Base-by-base conservation (phyloP, 1,140 invertebrate species). In the Arctopsyche grandis region DNA sequence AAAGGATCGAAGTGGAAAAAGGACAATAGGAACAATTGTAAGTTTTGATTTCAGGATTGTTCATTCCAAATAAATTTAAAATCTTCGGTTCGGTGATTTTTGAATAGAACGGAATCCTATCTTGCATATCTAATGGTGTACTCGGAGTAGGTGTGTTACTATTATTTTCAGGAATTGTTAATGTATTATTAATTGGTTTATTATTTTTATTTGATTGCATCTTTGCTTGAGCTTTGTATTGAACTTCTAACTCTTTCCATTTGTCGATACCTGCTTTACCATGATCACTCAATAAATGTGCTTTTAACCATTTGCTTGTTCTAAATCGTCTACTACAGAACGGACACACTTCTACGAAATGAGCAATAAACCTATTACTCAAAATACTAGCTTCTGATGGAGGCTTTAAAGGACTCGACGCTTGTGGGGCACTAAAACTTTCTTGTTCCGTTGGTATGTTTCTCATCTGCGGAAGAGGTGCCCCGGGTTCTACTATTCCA, bases 1-100 rank as follows among this genome's bases (percentile, higher is more conserved):
- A 95, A 76, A 97, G 89, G 83, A 96, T 93, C 74, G 94, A 91
- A 16, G 96, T 97, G n/a, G 94, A 93, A 85, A 97, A 98, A 56
- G 94, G 92, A 84, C 97, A 98, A 83, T 94, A 93, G 0, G 94
- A 94, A 87, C 97, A 98, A 63, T 94, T 93, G 86, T 97, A 98
- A 26, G 92, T 92, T 85, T 96, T 95, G 60, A 86, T 81, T 56
- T 83, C 80, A 19, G 80, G 79, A 44, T 84, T 83, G 38, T 81
- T 82, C 38, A 80, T 70, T 43, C 76, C 76, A 58, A 84, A 84
- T 60, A 84, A 69, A 43, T 82, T 83, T 14, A 79, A 63, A 24
- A 83, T 79, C 74, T 81, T 80, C 80, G 78, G 75, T 56, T 83
- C 82, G 10, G 79, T 80, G 19, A 82, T 77, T 75, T 82, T 81